A percentile compares a stretch with the other conserved stretches of the same genome.
phyloP scores from a whole-genome alignment of 2,797 vertebrate genomes.

The Lepilemur ruficaudatus region DNA sequence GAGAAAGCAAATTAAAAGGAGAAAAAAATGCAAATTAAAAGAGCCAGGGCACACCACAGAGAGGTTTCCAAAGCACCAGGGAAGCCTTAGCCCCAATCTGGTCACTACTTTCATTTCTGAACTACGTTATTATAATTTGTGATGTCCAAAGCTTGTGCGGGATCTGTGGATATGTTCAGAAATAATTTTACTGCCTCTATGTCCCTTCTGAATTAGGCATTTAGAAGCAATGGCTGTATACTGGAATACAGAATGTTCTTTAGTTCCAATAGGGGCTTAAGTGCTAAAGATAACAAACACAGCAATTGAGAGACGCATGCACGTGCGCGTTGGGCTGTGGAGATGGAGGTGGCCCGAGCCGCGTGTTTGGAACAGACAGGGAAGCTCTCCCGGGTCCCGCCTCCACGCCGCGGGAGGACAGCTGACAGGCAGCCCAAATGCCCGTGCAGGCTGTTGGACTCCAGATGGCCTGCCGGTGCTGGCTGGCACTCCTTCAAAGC shows the following conservation, averaged over 20 bases:
- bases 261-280: neutral
- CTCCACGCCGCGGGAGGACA: neutral
- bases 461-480: neutral
- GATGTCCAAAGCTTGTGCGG: neutral
- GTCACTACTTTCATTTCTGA: neutral
- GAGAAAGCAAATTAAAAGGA: neutral
- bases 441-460: neutral
- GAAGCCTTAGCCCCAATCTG: accelerated
- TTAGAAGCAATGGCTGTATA: accelerated
- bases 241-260: accelerated
- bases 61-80: neutral
- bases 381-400: accelerated
- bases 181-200: accelerated
- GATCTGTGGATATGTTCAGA: neutral
- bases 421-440: neutral
- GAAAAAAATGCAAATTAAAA: neutral
- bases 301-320: neutral
- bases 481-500: accelerated
- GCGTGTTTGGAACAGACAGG: neutral
- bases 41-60: too few species aligned
- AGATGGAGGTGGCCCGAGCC: accelerated
- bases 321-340: accelerated
- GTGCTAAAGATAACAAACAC: neutral
- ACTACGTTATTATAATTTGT: accelerated
- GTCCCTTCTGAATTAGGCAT: accelerated